Percentiles rank a stretch among this genome's conserved stretches.
Evolutionary conservation across 2,888 invertebrate species (phyloP).

Genomic region (Luperina nickerlii): DNA sequence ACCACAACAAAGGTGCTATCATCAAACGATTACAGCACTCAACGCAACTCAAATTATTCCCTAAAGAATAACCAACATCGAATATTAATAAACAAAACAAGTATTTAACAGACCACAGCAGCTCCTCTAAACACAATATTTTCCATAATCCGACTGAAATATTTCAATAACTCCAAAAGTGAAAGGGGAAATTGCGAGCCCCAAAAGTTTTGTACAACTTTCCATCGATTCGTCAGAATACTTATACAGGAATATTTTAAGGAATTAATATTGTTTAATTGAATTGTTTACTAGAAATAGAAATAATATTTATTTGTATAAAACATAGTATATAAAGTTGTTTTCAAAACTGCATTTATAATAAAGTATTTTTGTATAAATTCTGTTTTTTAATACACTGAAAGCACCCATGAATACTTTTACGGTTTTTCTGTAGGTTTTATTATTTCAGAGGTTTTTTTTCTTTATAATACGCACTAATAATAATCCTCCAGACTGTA

Average conservation of each 20-base stretch:
- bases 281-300: constrained; percentile 16
- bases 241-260: constrained; percentile 58
- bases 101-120: constrained; percentile 55
- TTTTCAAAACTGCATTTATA: neutral
- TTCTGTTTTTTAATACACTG: neutral
- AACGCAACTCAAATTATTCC: constrained; percentile 25
- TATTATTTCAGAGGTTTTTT: neutral
- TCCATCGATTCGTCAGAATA: constrained; percentile 60
- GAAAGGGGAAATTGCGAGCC: constrained; percentile 62
- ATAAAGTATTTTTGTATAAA: neutral
- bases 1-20: constrained; percentile 43
- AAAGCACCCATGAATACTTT: neutral
- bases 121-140: constrained; percentile 43
- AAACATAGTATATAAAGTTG: neutral
- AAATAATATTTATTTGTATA: neutral
- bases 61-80: constrained; percentile 29
- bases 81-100: constrained; percentile 47
- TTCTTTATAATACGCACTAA: neutral
- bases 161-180: constrained; percentile 65
- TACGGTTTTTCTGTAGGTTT: neutral
- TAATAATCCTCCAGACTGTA: no score
- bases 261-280: constrained; percentile 46
- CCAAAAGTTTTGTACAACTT: constrained; percentile 63
- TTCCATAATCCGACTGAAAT: constrained; percentile 59
- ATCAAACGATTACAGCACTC: constrained; percentile 30